Percentiles rank a stretch among this genome's conserved stretches.
Conservation (phyloP, 1,140 invertebrate genomes). For the Lepidostoma basale region DNA sequence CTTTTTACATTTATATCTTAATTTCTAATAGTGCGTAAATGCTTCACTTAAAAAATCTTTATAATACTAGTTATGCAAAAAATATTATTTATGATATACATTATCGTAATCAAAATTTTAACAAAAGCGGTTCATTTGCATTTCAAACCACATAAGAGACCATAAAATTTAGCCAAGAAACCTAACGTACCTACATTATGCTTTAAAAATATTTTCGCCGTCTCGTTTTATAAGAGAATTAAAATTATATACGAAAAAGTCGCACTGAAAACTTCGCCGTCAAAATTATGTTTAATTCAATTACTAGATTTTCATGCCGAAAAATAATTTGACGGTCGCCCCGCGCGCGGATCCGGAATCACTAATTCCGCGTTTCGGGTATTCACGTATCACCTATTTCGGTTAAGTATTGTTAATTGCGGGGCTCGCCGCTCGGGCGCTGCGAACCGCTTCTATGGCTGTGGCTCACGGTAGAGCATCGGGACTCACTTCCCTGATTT, state of each 20-base stretch:
- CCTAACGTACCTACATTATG: constrained; percentile 3
- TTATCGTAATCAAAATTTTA: neutral
- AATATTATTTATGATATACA: too few relatives aligned
- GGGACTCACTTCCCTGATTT: too few relatives aligned
- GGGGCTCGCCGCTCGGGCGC: neutral
- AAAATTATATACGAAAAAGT: neutral
- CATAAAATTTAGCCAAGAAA: constrained; percentile 8
- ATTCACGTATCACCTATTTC: constrained; percentile 32
- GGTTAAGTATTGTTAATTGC: constrained; percentile 34
- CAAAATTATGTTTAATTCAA: constrained; percentile 25
- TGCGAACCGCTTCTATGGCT: too few relatives aligned
- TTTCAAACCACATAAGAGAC: constrained; percentile 3
- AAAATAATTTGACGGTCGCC: constrained; percentile 29
- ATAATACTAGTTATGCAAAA: too few relatives aligned
- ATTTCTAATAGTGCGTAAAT: too few relatives aligned
- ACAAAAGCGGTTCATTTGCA: neutral
- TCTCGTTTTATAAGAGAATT: constrained; percentile 1
- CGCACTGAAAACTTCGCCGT: constrained; percentile 1
- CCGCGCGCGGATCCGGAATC: constrained; percentile 9
- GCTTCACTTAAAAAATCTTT: too few relatives aligned
- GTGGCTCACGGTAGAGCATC: too few relatives aligned
- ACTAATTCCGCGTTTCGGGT: constrained; percentile 12
- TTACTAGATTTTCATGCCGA: constrained; percentile 15
- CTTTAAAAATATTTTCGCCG: constrained; percentile 12
- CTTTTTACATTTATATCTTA: too few relatives aligned